Percentiles rank a stretch among this genome's conserved stretches.
Evolutionary conservation across 2,113 vertebrate species (phyloP).

Genomic region (Hippocampus mohnikei): DNA sequence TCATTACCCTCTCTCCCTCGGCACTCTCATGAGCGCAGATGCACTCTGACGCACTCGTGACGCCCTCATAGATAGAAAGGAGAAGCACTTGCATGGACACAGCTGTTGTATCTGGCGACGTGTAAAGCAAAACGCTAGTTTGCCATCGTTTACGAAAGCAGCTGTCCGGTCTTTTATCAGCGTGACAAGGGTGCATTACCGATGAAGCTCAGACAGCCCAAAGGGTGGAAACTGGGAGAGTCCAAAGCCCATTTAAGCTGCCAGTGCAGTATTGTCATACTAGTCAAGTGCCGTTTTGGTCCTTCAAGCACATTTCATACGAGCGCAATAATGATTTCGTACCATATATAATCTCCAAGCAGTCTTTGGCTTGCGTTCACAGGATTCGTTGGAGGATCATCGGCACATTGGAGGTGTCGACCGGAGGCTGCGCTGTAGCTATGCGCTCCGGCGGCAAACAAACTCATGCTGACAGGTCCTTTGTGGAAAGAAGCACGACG

Average conservation of each 20-base stretch:
- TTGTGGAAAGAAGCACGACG: background rate
- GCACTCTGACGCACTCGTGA: conserved; percentile 11
- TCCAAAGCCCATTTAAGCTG: conserved; percentile 6
- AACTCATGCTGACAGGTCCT: background rate
- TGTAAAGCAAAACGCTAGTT: conserved; percentile 30
- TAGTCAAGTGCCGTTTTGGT: conserved; percentile 1
- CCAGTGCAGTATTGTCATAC: conserved; percentile 9
- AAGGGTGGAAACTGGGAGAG: conserved; percentile 18
- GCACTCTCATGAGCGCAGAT: conserved; percentile 30
- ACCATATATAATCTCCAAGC: too few species aligned
- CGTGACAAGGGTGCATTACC: conserved; percentile 39
- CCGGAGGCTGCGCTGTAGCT: background rate
- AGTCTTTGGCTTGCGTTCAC: background rate
- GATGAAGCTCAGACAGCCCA: conserved; percentile 45
- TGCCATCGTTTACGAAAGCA: conserved; percentile 36
- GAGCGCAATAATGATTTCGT: too few species aligned
- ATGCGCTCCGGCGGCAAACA: background rate
- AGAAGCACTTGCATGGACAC: conserved; percentile 21
- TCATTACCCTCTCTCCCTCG: conserved; percentile 70
- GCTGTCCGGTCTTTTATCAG: conserved; percentile 38
- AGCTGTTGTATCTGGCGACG: conserved; percentile 44
- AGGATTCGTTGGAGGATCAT: background rate
- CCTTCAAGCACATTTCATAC: too few species aligned
- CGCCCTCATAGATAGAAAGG: conserved; percentile 6
- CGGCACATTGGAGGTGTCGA: background rate